These are phyloP conservation scores for Ibycter americanus DNA, from an alignment of 2,797 vertebrate species.

Conservation along the genomic window DNA sequence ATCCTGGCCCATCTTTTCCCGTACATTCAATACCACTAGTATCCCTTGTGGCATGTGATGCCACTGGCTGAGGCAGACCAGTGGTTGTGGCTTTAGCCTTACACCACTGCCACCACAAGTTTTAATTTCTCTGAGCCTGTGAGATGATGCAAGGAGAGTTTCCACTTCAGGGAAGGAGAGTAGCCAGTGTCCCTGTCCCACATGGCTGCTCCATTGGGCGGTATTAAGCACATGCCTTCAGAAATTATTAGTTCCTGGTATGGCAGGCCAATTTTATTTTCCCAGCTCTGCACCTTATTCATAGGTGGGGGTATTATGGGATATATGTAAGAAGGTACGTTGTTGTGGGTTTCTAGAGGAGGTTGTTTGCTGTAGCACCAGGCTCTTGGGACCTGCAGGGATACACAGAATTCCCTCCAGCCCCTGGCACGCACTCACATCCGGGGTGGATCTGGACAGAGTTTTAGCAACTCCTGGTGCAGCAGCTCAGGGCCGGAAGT, in stretches of 20 bases:
- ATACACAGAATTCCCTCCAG: constrained; percentile 13
- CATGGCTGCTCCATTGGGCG: accelerated
- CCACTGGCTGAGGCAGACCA: background rate
- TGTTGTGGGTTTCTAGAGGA: background rate
- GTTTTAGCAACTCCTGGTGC: background rate
- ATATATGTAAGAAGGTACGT: background rate
- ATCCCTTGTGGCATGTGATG: background rate
- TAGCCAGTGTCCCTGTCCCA: background rate
- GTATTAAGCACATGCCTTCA: accelerated
- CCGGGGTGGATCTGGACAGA: constrained; percentile 38
- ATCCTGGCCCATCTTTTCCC: accelerated
- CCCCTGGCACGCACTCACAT: background rate
- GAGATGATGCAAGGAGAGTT: background rate
- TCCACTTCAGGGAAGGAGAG: background rate
- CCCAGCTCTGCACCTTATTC: background rate
- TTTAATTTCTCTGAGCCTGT: background rate
- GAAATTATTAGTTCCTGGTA: background rate
- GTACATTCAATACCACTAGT: accelerated
- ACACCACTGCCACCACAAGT: background rate
- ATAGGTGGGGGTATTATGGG: background rate
- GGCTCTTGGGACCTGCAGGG: background rate
- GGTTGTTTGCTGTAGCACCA: background rate
- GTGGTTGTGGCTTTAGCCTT: background rate
- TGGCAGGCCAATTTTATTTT: background rate
- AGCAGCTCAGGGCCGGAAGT: constrained; percentile 41